Evolutionary conservation across 2,797 vertebrate species (phyloP), one percentile per base, ranked within the genome.

Genomic region (Platalea minor): DNA sequence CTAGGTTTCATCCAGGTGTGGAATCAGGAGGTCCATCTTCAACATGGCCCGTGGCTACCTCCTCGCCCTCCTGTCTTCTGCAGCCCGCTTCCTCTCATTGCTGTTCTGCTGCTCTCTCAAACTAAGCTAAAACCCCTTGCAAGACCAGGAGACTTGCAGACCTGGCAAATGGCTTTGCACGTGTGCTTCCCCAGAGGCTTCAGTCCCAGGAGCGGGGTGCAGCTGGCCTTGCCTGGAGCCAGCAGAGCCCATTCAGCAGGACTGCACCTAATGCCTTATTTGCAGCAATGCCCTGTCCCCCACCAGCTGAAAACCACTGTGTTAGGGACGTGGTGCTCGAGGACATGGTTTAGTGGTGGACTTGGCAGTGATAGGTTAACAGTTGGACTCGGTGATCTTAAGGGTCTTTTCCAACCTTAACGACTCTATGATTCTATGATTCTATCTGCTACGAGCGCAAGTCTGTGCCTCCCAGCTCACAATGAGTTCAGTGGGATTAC

Each of bases 1-100:
- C 33, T 15, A 41, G 46, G 25, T 59, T 93, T 91, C 54, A 78
- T 54, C 24, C 37, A 72, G 14, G 5, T 43, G 12, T 63, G 43
- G 64, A 91, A 89, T 63, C 20, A 21, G 29, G 35, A 90, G 15
- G 26, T 61, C 14, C 13, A 19, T 23, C 79, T 76, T 84, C 59
- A 76, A 3, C 6, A 4, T 7, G 4, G 26, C 7, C 24, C 5
- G 8, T 7, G 16, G 45, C 53, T 75, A 21, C 14, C 0, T 18
- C 20, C 89, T 69, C 63, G 28, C 19, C 87, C 14, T 35, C 11
- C 51, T 25, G 28, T 39, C 18, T 53, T 75, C 64, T 88, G 79
- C 41, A 74, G 48, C 23, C 18, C 14, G 82, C 35, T 35, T 77
- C 28, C 28, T 84, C 31, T 46, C 39, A 31, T 4, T 89, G 51